Percentiles rank a stretch among this genome's conserved stretches.
Conservation (phyloP, 2,797 vertebrate genomes). For the Aphelocoma californica region DNA sequence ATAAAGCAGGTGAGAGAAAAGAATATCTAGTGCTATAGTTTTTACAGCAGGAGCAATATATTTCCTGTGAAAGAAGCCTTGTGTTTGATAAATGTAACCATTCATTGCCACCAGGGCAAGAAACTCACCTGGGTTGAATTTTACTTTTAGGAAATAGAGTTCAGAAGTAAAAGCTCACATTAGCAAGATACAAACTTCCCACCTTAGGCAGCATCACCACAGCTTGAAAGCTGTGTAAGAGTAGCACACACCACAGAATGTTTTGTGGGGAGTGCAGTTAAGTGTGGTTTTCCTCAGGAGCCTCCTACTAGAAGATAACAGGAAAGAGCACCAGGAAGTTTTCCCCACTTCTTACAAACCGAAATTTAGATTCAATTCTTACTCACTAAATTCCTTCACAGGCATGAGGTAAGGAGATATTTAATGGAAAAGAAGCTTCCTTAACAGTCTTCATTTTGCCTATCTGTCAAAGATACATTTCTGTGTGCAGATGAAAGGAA, state of each 20-base stretch:
- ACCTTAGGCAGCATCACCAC: neutral
- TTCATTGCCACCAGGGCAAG: neutral
- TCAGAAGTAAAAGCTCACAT: neutral
- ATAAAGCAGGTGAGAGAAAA: neutral
- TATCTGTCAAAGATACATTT: neutral
- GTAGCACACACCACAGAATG: neutral
- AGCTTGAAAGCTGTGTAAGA: neutral
- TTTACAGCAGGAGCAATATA: neutral
- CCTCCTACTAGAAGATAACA: neutral
- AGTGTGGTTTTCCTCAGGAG: neutral
- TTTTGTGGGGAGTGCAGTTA: neutral
- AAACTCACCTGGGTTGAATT: neutral
- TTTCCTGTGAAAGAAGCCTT: neutral
- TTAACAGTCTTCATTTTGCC: neutral
- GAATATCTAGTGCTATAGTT: neutral
- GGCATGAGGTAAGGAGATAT: neutral
- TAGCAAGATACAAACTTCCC: neutral
- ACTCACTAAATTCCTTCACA: neutral
- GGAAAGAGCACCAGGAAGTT: neutral
- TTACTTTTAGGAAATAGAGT: neutral
- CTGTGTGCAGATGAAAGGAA: neutral
- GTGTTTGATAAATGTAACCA: neutral
- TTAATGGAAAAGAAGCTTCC: neutral
- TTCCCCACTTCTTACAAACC: neutral
- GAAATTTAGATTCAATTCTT: neutral